A percentile compares a stretch with the other conserved stretches of the same genome.
phyloP scores from a whole-genome alignment of 2,888 invertebrate species.

The Polymixis lichenea region DNA sequence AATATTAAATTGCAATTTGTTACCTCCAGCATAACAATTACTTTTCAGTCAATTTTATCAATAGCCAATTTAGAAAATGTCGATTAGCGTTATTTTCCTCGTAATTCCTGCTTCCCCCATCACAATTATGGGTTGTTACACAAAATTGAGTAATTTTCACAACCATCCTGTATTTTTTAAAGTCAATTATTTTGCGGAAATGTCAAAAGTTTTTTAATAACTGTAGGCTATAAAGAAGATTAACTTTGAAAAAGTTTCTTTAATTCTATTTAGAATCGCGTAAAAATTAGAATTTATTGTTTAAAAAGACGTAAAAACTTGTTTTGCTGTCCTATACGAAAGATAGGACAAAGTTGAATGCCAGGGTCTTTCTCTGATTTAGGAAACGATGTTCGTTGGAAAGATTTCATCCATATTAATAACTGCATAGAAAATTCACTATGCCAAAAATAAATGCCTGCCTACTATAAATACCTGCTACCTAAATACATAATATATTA shows the following conservation, averaged over 20 bases:
- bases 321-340: neutral
- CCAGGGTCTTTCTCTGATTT: neutral
- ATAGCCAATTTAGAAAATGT: constrained; percentile 37
- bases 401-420: neutral
- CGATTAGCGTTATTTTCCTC: constrained; percentile 27
- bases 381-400: neutral
- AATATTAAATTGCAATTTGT: constrained; percentile 30
- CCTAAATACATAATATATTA: neutral
- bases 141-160: constrained; percentile 58
- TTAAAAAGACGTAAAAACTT: constrained; percentile 29
- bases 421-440: too few relatives aligned
- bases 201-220: constrained; percentile 59
- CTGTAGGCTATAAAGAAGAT: constrained; percentile 63
- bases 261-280: constrained; percentile 59
- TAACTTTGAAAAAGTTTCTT: constrained; percentile 63
- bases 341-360: neutral
- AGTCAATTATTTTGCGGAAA: constrained; percentile 57
- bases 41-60: constrained; percentile 17
- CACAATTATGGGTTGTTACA: constrained; percentile 51
- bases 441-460: too few relatives aligned
- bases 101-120: constrained; percentile 19
- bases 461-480: too few relatives aligned
- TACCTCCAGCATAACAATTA: constrained; percentile 17
- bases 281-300: constrained; percentile 57
- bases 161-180: constrained; percentile 45